Evolutionary conservation across 2,797 vertebrate genomes (phyloP), one percentile per base, ranked within the genome.

Genomic region (Xenentodon cancila): DNA sequence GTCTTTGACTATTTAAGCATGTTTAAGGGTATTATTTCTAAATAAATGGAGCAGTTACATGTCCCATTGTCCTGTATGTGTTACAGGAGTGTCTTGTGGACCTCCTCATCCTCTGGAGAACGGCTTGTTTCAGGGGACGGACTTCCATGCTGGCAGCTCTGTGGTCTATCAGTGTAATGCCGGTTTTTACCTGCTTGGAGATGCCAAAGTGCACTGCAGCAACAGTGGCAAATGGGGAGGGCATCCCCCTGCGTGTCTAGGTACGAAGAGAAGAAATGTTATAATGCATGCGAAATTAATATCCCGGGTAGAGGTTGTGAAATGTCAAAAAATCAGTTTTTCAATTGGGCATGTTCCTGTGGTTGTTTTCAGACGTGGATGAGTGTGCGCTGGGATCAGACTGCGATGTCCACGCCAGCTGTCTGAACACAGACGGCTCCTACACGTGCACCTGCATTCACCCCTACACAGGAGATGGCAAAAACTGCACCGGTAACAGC

Each of bases 361-460:
- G 8, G 59, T 49, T 72, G 42, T 72, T 49, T 70, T 37, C 53
- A 98, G 98, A 99, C 88, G 94, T 99, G 53, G 96, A 99, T 45
- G 98, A 99, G 84, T 99, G 98, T 0, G 96, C 96, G 4, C 92
- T 99, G 58, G 97, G 97, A 21, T 97, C 97, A 0, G 96, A 98
- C 61, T 99, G 97, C 0, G 90, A 95, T 30, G 72, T 90, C 19
- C 93, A 97, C 0, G 95, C 97, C 2, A 96, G 92, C 59, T 99
- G 97, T 87, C 92, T 93, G 59, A 99, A 99, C 84, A 97, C 95
- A 1, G 95, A 98, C 0, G 97, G 97, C 44, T 98, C 97, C 22
- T 97, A 99, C 75, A 72, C 91, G 75, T 99, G 97, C 80, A 94
- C 93, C 1, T 99, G 97, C 56, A 73, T 91, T 53, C 90, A 89